These are phyloP conservation scores for Abramis brama DNA, from an alignment of 2,113 vertebrate genomes.

Conservation along the genomic window DNA sequence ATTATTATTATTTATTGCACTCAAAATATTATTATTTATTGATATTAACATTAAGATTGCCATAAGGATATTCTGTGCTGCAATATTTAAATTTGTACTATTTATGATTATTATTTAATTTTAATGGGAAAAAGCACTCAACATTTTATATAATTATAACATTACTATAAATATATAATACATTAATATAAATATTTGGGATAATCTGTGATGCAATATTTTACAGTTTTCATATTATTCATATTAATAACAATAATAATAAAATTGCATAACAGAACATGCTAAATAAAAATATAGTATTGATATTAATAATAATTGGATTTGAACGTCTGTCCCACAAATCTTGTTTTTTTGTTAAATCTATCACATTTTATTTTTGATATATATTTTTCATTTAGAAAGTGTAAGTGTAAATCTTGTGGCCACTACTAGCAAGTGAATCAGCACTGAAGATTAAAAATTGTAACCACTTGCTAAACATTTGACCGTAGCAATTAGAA, in stretches of 20 bases:
- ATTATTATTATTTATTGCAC: neutral
- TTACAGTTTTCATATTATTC: neutral
- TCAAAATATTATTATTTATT: neutral
- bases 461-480: neutral
- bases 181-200: neutral
- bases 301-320: neutral
- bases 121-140: neutral
- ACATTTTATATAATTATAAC: neutral
- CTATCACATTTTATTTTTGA: neutral
- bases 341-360: neutral
- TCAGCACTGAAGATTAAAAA: neutral
- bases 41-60: neutral
- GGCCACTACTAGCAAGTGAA: neutral
- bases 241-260: neutral
- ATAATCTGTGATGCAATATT: neutral
- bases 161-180: neutral
- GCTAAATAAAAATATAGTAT: neutral
- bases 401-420: neutral
- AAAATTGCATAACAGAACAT: neutral
- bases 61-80: neutral
- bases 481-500: neutral
- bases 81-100: neutral
- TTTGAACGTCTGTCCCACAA: neutral
- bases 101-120: neutral
- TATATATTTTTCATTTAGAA: neutral